Percentiles rank a stretch among this genome's conserved stretches.
phyloP scores from a whole-genome alignment of 2,113 vertebrate genomes.

The Cisticola juncidis region DNA sequence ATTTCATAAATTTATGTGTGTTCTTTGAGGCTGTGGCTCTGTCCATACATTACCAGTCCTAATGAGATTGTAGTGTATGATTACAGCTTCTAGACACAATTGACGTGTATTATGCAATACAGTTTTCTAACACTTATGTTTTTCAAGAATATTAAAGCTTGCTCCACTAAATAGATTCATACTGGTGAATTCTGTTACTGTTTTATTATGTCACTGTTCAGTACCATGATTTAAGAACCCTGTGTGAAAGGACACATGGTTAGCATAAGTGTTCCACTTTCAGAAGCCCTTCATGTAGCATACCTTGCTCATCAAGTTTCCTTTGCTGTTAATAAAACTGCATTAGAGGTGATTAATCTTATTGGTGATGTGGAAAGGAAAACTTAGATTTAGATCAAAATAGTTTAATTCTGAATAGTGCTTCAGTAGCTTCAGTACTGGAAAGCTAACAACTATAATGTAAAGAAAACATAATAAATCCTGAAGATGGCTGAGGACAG shows the following conservation, averaged over 20 bases:
- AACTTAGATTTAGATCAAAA: background rate
- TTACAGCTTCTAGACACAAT: background rate
- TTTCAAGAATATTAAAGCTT: background rate
- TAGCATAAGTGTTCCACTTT: background rate
- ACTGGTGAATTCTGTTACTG: background rate
- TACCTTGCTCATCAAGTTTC: background rate
- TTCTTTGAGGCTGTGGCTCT: background rate
- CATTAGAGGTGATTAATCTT: background rate
- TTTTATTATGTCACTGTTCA: background rate
- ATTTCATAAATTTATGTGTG: background rate
- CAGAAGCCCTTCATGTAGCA: background rate
- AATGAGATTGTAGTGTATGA: background rate
- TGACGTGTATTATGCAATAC: background rate
- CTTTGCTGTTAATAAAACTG: background rate
- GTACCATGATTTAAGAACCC: background rate
- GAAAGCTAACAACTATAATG: conserved; percentile 19
- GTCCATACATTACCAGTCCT: background rate
- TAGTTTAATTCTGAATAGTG: background rate
- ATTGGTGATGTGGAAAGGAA: background rate
- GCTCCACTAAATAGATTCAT: background rate
- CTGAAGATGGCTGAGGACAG: background rate
- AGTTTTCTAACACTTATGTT: background rate
- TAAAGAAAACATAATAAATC: conserved; percentile 35
- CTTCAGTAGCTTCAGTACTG: conserved; percentile 20
- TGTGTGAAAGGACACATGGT: background rate